Percentiles rank a stretch among this genome's conserved stretches.
Evolutionary conservation across 2,113 vertebrate genomes (phyloP).

Genomic region (Pica pica): DNA sequence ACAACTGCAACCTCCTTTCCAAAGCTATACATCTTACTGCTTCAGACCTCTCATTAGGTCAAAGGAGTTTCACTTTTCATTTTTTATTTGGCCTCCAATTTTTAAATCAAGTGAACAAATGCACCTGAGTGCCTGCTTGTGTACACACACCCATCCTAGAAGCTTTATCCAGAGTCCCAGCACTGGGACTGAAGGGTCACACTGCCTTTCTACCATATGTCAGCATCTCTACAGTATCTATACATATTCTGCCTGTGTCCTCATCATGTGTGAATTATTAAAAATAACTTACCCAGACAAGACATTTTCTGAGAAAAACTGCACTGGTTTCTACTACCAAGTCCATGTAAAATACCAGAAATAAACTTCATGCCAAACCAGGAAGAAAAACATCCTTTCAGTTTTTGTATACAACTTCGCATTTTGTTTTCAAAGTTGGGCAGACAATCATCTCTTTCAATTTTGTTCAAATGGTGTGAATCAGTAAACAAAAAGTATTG

Average conservation of each 20-base stretch:
- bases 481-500: background rate
- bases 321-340: background rate
- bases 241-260: background rate
- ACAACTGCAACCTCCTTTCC: background rate
- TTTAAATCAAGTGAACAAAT: background rate
- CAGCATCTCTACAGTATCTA: background rate
- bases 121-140: background rate
- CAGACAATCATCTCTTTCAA: background rate
- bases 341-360: background rate
- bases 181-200: background rate
- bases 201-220: background rate
- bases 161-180: background rate
- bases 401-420: background rate
- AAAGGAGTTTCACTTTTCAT: background rate
- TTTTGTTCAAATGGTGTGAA: background rate
- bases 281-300: background rate
- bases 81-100: background rate
- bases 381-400: background rate
- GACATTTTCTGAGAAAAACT: background rate
- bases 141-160: background rate
- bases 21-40: background rate
- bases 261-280: background rate
- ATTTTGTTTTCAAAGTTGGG: background rate
- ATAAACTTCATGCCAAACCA: background rate
- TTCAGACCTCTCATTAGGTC: background rate